These are phyloP conservation scores for Andrena marginata DNA, from an alignment of 2,888 invertebrate genomes.

Conservation along the genomic window DNA sequence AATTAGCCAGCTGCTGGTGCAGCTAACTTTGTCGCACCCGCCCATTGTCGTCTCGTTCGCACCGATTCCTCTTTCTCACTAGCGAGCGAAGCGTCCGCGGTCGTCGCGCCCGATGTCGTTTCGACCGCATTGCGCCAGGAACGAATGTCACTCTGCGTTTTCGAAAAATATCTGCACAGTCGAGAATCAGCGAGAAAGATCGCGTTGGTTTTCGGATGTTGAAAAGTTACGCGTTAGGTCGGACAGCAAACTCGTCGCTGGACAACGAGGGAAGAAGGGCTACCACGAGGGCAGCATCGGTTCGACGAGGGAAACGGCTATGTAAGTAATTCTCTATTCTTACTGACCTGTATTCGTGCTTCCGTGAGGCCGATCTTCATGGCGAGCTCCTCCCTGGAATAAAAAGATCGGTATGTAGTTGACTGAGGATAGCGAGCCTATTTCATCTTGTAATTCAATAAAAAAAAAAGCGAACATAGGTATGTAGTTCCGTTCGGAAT, in stretches of 20 bases:
- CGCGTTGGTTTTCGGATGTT: not conserved
- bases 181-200: not conserved
- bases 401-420: conserved; percentile 33
- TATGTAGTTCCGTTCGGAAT: no score
- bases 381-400: conserved; percentile 96
- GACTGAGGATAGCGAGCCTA: not conserved
- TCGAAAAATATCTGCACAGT: no score
- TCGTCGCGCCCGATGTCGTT: not conserved
- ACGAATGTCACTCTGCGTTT: no score
- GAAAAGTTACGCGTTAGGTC: not conserved
- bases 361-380: conserved; percentile 98
- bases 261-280: not conserved
- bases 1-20: conserved; percentile 81
- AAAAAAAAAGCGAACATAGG: not conserved
- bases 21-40: conserved; percentile 60
- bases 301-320: not conserved
- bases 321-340: conserved; percentile 10
- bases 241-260: not conserved
- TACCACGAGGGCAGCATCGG: not conserved
- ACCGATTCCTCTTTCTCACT: no score
- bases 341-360: conserved; percentile 96
- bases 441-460: not conserved
- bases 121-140: no score
- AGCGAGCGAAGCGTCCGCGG: not conserved
- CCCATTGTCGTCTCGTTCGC: no score